Evolutionary conservation across 2,113 vertebrate genomes (phyloP).

Genomic region (Ondatra zibethicus): DNA sequence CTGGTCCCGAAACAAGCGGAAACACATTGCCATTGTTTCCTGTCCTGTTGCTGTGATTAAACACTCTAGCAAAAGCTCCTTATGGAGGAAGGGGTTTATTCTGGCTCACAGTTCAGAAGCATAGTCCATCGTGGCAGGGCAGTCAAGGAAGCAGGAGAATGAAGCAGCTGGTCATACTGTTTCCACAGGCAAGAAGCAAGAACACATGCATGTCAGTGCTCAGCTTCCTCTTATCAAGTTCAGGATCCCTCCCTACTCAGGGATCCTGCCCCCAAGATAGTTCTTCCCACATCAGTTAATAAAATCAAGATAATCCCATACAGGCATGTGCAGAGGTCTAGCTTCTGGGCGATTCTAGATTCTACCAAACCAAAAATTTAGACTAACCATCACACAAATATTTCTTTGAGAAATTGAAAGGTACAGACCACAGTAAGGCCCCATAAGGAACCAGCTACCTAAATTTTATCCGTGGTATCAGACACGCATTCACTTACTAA

Average conservation of each 20-base stretch:
- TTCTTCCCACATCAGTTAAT: not conserved
- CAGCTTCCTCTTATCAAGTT: not conserved
- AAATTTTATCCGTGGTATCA: not conserved
- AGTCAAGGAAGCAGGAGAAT: no score
- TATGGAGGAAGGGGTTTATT: not conserved
- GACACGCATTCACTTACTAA: not conserved
- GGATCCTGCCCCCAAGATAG: not conserved
- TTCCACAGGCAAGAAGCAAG: not conserved
- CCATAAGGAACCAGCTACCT: not conserved
- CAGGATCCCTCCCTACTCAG: not conserved
- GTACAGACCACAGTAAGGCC: not conserved
- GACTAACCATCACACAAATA: not conserved
- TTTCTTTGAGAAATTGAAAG: not conserved
- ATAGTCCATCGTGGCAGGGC: not conserved
- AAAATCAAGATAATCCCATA: not conserved
- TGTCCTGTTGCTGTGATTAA: not conserved
- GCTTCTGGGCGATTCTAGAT: not conserved
- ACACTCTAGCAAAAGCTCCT: not conserved
- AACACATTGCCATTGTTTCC: not conserved
- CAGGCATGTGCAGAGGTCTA: not conserved
- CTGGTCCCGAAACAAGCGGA: not conserved
- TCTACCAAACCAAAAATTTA: not conserved
- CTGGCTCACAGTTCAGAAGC: not conserved
- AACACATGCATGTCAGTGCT: no score
- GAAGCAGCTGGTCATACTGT: not conserved